phyloP scores from a whole-genome alignment of 2,888 invertebrate genomes.

The Philonicus albiceps region DNA sequence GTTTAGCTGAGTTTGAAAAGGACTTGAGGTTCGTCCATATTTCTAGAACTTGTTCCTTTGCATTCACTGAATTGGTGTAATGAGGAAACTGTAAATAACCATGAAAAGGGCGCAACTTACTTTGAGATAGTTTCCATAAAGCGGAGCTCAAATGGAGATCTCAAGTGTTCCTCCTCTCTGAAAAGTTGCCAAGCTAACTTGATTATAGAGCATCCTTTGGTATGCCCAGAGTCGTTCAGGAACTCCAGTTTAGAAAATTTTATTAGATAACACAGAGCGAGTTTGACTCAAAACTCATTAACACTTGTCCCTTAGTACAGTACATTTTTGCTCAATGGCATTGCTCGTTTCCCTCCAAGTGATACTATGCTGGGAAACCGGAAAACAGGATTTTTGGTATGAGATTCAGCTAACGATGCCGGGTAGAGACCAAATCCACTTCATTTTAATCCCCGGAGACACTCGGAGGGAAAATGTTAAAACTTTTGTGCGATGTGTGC shows the following conservation, averaged over 20 bases:
- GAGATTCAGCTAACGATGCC: slow-evolving; percentile 4
- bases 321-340: slow-evolving; percentile 1
- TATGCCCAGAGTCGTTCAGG: not conserved
- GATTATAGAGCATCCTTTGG: not conserved
- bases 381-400: not conserved
- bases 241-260: slow-evolving; percentile 1
- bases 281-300: slow-evolving; percentile 34
- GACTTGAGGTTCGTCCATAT: not conserved
- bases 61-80: not conserved
- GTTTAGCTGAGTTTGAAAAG: not conserved
- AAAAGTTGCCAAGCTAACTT: not conserved
- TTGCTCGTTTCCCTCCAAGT: not conserved
- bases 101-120: not conserved
- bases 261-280: slow-evolving; percentile 5
- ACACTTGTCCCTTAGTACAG: slow-evolving; percentile 9
- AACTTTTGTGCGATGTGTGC: slow-evolving; percentile 11
- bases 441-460: slow-evolving; percentile 25
- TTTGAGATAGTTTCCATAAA: not conserved
- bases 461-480: slow-evolving; percentile 5
- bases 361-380: not conserved
- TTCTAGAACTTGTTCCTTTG: not conserved
- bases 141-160: not conserved
- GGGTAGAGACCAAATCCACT: not conserved
- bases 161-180: not conserved
- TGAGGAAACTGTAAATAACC: slow-evolving; percentile 13